Base-by-base conservation (phyloP, 2,797 vertebrate genomes). In the Enteromius treurensis region DNA sequence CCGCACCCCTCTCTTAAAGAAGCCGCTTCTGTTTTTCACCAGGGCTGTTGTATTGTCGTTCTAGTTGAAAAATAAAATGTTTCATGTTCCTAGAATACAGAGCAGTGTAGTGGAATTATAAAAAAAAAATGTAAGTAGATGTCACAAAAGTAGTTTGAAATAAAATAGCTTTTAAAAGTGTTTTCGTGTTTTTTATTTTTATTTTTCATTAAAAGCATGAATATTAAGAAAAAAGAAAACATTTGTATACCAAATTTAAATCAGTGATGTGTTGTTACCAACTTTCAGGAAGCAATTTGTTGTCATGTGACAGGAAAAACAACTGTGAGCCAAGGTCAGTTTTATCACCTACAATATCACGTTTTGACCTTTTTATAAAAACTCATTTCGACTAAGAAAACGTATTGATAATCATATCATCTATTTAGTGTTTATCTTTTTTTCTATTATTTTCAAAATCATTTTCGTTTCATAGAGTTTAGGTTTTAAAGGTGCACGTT, bases 1-100 rank as follows among this genome's bases (percentile, higher is more conserved):
- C 70, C 78, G 81, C 86, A 64, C 87, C 79, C 83, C 78, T 89
- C 89, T 93, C 94, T 95, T 95, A 95, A 95, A 95, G 95, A 91
- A 89, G 85, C 93, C 92, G 93, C 92, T 89, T 87, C 91, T 88
- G 73, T 86, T 90, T 90, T 90, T 10, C 5, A 45, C 23, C 49
- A 1, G 78, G 74, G 81, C 51, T 49, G 71, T 47, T 45, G 32
- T 55, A 55, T 74, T 45, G 49, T 10, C 64, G 80, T 8, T 75
- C 32, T 40, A 70, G 23, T 23, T 73, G 42, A 29, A 73, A 60
- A 75, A 65, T 78, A 75, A 67, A 78, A 58, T 34, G 60, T 19
- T 26, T 47, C 0, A 14, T 26, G 45, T 40, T 47, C 2, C 9
- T 11, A 53, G 29, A 65, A 53, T 14, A 74, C 8, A 75, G 0